Evolutionary conservation across 2,113 vertebrate genomes (phyloP).

Genomic region (Furnarius figulus): DNA sequence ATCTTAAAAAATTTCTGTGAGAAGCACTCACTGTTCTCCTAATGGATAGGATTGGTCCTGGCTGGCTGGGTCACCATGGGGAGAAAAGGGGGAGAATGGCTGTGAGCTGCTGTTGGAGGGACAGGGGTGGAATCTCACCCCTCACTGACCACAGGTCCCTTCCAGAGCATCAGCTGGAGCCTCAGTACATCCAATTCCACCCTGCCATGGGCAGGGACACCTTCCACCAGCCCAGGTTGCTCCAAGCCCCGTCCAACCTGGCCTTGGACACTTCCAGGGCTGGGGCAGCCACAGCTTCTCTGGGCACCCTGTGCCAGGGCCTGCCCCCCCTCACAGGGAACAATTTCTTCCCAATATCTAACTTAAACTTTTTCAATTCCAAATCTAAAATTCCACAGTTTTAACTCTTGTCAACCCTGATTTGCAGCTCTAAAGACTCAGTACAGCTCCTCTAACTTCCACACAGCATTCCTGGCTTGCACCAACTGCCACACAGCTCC

Average conservation of each 20-base stretch:
- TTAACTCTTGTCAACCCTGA: neutral
- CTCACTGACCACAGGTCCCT: neutral
- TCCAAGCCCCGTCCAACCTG: neutral
- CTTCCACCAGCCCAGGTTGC: neutral
- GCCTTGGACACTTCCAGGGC: neutral
- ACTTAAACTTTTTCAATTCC: neutral
- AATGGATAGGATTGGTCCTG: neutral
- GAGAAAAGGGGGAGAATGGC: fast-evolving
- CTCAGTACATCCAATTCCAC: neutral
- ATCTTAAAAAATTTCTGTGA: neutral
- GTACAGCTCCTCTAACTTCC: neutral
- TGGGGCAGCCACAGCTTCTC: neutral
- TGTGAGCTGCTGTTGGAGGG: neutral
- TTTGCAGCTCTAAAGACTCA: neutral
- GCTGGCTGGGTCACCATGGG: neutral
- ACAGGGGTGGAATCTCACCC: neutral
- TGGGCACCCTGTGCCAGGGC: neutral
- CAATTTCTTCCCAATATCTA: neutral
- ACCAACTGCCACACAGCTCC: neutral
- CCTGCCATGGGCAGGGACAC: neutral
- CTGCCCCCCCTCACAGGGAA: neutral
- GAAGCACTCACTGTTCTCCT: neutral
- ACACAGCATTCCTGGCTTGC: neutral
- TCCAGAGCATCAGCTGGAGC: neutral
- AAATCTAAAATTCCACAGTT: neutral